Evolutionary conservation across 1,140 invertebrate genomes (phyloP), one percentile per base, ranked within the genome.

Genomic region (Ruditapes philippinarum): DNA sequence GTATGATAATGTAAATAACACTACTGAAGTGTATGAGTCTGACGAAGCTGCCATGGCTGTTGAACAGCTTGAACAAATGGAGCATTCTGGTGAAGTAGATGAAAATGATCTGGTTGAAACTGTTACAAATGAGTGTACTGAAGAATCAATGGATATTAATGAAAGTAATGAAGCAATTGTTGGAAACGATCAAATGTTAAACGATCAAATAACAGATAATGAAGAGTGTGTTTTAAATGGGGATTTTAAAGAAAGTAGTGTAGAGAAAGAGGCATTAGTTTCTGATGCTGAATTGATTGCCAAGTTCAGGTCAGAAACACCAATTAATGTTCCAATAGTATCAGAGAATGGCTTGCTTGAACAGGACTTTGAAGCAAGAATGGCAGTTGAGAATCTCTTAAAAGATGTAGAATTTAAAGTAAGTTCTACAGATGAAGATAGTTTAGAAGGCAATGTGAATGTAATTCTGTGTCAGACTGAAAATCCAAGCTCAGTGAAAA

Each of bases 21-120:
- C 82, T 7, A 73, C 62, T 49, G 82, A 84, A 54, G 49, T 84
- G 19, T 84, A 49, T 84, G 70, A 73, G 19, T 49, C 60, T 28
- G 84, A 86, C 78, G 68, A 86, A 38, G 84, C 84, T 36, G 84
- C 84, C 25, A 54, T 86, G 70, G 84, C 84, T 60, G 84, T 86
- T 60, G 84, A 78, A 42, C 84, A 78, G 51, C 38, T 86, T 22
- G 73, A 60, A 60, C 84, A 86, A 60, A 86, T 78, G 70, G 84
- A 86, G 38, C 38, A 78, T 73, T 57, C 62, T 25, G 73, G 36
- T 2, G 84, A 86, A 62, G 45, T 76, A 38, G 49, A 40, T 57
- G 70, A 86, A 78, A 28, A 36, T 42, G 54, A 45, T 33, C 33
- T 22, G 4, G 45, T 51, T 54, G 70, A 62, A 74, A 51, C 76